phyloP scores from a whole-genome alignment of 2,797 vertebrate species.

The Cyprinella venusta region DNA sequence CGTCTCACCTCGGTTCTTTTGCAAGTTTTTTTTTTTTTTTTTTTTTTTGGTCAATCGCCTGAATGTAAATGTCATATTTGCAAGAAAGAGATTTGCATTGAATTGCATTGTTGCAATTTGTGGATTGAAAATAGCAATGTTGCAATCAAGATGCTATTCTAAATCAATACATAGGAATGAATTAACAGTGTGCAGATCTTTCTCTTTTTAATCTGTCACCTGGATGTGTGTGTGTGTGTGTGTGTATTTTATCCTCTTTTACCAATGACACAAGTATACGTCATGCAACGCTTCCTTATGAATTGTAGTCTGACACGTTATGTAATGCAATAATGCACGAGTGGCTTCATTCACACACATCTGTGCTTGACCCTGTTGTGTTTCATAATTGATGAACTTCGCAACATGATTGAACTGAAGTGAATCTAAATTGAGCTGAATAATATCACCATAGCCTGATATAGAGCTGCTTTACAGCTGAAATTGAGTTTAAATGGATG shows the following conservation, averaged over 20 bases:
- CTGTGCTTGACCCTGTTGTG: not conserved
- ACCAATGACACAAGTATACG: not conserved
- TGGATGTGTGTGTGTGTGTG: not conserved
- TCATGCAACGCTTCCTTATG: not conserved
- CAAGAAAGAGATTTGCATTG: not conserved
- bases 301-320: not conserved
- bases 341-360: not conserved
- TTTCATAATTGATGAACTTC: not conserved
- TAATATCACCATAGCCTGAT: not conserved
- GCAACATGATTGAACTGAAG: not conserved
- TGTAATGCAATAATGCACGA: not conserved
- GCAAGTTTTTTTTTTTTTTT: not conserved
- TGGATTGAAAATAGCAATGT: not conserved
- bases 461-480: not conserved
- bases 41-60: not conserved
- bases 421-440: not conserved
- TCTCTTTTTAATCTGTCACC: not conserved
- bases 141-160: slow-evolving; percentile 6
- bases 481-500: not conserved
- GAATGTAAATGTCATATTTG: not conserved
- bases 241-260: not conserved
- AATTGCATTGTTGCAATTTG: not conserved
- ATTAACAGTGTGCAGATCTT: not conserved
- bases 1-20: not conserved
- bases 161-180: not conserved